Evolutionary conservation across 2,797 vertebrate species (phyloP).

Genomic region (Rhinichthys osculus): DNA sequence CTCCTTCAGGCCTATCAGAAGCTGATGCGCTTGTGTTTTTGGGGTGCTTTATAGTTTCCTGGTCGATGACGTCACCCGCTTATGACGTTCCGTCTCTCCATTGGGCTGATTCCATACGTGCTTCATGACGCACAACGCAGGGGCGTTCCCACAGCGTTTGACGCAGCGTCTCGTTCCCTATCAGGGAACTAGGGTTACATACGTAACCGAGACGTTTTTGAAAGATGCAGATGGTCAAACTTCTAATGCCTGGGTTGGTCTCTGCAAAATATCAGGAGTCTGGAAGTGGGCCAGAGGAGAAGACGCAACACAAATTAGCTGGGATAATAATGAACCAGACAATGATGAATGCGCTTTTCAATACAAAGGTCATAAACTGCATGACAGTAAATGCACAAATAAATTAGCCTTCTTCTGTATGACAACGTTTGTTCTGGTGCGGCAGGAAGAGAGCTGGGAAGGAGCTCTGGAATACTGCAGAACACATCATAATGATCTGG

Average conservation of each 20-base stretch:
- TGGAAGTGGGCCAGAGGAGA: conserved; percentile 32
- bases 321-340: accelerated
- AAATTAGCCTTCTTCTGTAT: conserved; percentile 40
- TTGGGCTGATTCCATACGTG: too few relatives aligned
- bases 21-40: too few relatives aligned
- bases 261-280: neutral
- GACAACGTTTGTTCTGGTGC: conserved; percentile 5
- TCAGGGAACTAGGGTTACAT: too few relatives aligned
- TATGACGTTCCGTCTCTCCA: too few relatives aligned
- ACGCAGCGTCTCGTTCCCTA: too few relatives aligned
- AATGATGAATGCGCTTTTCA: neutral
- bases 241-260: conserved; percentile 35
- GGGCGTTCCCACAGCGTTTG: too few relatives aligned
- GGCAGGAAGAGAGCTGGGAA: conserved; percentile 14
- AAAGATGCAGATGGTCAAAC: neutral
- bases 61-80: too few relatives aligned
- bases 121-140: too few relatives aligned
- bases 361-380: accelerated
- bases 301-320: neutral
- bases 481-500: conserved; percentile 36
- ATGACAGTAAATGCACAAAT: too few relatives aligned
- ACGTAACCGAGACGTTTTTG: too few relatives aligned
- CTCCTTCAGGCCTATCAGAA: too few relatives aligned
- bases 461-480: conserved; percentile 49
- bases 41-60: too few relatives aligned